Evolutionary conservation across 53 echinoderm and acorn worm genomes (phyloP), one percentile per base, ranked within the genome.

Genomic region (Echinarachnius parma): DNA sequence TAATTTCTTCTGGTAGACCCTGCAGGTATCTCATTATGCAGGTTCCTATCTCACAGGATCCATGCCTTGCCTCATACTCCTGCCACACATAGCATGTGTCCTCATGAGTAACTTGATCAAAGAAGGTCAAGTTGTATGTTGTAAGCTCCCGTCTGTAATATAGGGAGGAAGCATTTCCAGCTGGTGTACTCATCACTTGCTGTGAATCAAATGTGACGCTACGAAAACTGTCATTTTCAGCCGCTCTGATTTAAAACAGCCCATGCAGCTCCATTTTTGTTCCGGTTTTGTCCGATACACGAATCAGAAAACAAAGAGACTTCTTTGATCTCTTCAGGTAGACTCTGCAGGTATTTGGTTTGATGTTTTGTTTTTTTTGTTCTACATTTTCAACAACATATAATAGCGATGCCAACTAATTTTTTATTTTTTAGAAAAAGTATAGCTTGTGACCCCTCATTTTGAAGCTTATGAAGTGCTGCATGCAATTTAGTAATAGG

Each of bases 381-480:
- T n/a, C n/a, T n/a, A n/a, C n/a, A n/a, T n/a, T n/a, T n/a, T n/a
- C n/a, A n/a, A n/a, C n/a, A n/a, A n/a, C n/a, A n/a, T 52, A 50
- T 50, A 16, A 19, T 19, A 50, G 15, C 14, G 18, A 50, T 50
- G 52, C 52, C 52, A 50, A 11, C 9, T 50, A 4, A 50, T 50
- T 50, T 50, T 50, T 50, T 16, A 10, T 16, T 50, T 50, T n/a
- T n/a, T 4, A n/a, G 4, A 50, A 16, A 50, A 50, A 50, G 4
- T 50, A n/a, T 50, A 50, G 9, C 52, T 50, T 50, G 52, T 50
- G 14, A 16, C 15, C 20, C 9, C 18, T 50, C 52, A 50, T 50
- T 50, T 50, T 50, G 52, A 50, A 50, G 52, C 52, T 50, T 16
- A 50, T 50, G 52, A 50, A 19, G 9, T 50, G 52, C 52, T 50